Evolutionary conservation across 1,140 invertebrate genomes (phyloP).

Genomic region (Neodiprion virginianus): DNA sequence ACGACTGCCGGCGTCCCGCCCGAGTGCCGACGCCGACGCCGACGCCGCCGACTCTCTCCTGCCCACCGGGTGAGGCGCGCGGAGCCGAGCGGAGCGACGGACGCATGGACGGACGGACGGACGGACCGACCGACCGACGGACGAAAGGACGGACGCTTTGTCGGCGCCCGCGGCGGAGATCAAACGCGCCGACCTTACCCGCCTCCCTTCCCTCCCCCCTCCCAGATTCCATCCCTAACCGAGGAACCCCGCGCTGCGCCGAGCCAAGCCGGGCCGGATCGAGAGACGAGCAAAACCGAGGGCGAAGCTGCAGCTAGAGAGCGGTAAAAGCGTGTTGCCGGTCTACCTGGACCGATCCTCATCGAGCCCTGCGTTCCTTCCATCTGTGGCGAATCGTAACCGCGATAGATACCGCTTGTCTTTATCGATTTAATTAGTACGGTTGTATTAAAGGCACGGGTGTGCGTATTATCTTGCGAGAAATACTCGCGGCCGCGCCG

Average conservation of each 20-base stretch:
- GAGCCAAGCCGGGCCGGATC: background rate
- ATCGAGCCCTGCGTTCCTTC: background rate
- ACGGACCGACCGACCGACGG: background rate
- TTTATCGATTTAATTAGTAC: conserved; percentile 5
- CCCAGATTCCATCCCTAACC: background rate
- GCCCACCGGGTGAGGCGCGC: conserved; percentile 32
- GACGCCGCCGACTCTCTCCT: conserved; percentile 17
- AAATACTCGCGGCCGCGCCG: too few relatives aligned
- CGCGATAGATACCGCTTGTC: conserved; percentile 22
- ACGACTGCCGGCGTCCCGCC: conserved; percentile 20
- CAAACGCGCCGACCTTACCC: conserved; percentile 52
- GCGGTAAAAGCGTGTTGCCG: conserved; percentile 55
- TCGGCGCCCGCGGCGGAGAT: conserved; percentile 59
- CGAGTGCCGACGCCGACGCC: conserved; percentile 27
- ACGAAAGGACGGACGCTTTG: conserved; percentile 53
- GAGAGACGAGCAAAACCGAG: background rate
- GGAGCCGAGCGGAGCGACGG: conserved; percentile 27
- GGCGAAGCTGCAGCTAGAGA: background rate
- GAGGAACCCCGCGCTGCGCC: background rate
- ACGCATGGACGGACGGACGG: too few relatives aligned
- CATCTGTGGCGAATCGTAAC: background rate
- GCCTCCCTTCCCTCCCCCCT: conserved; percentile 26
- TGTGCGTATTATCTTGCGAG: too few relatives aligned
- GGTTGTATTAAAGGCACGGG: too few relatives aligned
- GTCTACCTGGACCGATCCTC: conserved; percentile 43